Evolutionary conservation across 1,140 invertebrate species (phyloP).

Genomic region (Drosophila grimshawi): DNA sequence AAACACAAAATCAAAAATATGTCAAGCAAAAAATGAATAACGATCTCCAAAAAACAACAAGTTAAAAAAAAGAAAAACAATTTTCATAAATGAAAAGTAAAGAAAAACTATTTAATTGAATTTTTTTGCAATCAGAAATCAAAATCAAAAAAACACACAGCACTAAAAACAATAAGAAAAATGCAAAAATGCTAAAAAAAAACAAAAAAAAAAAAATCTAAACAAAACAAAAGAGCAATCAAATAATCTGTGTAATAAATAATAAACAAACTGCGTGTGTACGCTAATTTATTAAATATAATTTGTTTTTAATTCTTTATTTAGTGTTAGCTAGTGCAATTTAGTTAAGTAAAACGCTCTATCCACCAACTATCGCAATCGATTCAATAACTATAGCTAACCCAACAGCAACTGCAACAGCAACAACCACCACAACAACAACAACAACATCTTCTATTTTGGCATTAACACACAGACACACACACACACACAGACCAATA

Average conservation of each 20-base stretch:
- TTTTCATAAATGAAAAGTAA: constrained; percentile 17
- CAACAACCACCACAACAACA: constrained; percentile 4
- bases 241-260: constrained; percentile 50
- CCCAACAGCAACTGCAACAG: constrained; percentile 17
- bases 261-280: constrained; percentile 57
- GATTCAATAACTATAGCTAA: constrained; percentile 25
- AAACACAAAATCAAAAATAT: constrained; percentile 20
- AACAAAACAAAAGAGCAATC: constrained; percentile 16
- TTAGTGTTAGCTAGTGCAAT: constrained; percentile 84
- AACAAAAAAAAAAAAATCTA: constrained; percentile 13
- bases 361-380: constrained; percentile 19
- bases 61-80: constrained; percentile 48
- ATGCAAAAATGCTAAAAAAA: neutral
- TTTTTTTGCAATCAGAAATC: constrained; percentile 31
- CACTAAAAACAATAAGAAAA: constrained; percentile 13
- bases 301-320: constrained; percentile 83
- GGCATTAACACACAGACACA: constrained; percentile 60
- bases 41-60: constrained; percentile 69
- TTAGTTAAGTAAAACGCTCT: constrained; percentile 65
- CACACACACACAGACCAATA: constrained; percentile 20
- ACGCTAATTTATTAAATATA: constrained; percentile 80
- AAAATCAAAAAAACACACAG: constrained; percentile 8
- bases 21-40: constrained; percentile 38
- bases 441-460: constrained; percentile 42
- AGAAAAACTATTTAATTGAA: constrained; percentile 8